phyloP scores from a whole-genome alignment of 2,888 invertebrate genomes.

The Chrysina gloriosa region DNA sequence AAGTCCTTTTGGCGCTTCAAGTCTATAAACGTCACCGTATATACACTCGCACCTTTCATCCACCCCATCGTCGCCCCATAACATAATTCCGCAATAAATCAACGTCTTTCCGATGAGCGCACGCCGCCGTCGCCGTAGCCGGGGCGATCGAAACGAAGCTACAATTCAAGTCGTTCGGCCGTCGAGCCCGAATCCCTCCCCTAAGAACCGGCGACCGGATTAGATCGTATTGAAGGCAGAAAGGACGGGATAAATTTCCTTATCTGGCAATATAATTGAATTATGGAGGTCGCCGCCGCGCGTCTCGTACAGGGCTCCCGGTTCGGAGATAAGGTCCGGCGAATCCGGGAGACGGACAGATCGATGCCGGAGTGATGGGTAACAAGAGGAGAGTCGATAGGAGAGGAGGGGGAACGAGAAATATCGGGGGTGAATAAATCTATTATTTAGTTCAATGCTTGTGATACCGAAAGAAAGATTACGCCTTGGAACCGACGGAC shows the following conservation, averaged over 20 bases:
- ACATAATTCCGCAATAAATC: neutral
- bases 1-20: too few relatives aligned
- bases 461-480: too few relatives aligned
- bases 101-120: neutral
- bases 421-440: too few relatives aligned
- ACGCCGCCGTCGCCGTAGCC: neutral
- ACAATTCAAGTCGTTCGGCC: neutral
- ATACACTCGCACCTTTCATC: too few relatives aligned
- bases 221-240: slow-evolving; percentile 15
- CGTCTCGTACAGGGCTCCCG: neutral
- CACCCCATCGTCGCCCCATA: too few relatives aligned
- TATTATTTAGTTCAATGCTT: too few relatives aligned
- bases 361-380: neutral
- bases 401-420: too few relatives aligned
- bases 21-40: too few relatives aligned
- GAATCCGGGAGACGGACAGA: neutral
- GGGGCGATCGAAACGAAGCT: too few relatives aligned
- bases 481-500: too few relatives aligned
- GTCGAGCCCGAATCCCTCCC: neutral
- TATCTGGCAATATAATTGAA: slow-evolving; percentile 23
- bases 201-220: neutral
- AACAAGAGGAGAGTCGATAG: too few relatives aligned
- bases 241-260: slow-evolving; percentile 26
- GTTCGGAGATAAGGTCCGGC: neutral
- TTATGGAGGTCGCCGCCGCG: slow-evolving; percentile 12